Base-by-base conservation (phyloP, 2,888 invertebrate species). In the Bellardia bayeri region DNA sequence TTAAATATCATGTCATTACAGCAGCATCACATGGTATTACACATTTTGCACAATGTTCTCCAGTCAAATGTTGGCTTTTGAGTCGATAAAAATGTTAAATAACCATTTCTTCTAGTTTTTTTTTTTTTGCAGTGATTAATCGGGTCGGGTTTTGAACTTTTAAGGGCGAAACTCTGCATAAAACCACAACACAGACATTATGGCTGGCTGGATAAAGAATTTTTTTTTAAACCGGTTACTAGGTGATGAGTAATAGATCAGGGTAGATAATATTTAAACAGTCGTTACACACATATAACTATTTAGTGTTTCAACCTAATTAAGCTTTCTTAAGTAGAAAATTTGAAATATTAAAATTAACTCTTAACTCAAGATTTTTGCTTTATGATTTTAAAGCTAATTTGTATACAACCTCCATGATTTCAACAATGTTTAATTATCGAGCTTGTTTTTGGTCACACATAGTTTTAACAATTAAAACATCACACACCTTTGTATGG, bases 21-120 rank as follows among this genome's bases (percentile, higher is more conserved):
- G 64, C 37, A 16, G 63, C 33, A 64, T 64, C 63, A 72, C 23
- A 72, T 72, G 72, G 72, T 16, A n/a, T 72, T 58, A 58, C 72
- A 72, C 8, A 11, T 1, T 54, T 71, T 42, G 30, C 14, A 30
- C 23, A 14, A 63, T 37, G 14, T 63, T 14, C 30, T 42, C 11
- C 9, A 42, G 42, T 66, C 8, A 42, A 56, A 58, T 42, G 23
- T 58, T 58, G 40, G 13, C 8, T 72, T 42, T 40, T n/a, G 40
- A 3, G 63, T 40, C 14, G n/a, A n/a, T 40, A 63, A 37, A 63
- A n/a, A 14, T 37, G 63, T n/a, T 16, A 37, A 23, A 23, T 23
- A 23, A 14, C n/a, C 63, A 7, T 58, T 51, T n/a, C 14, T 5
- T 51, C 14, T 30, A 16, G 1, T 16, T 30, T 58, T 30, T 13